Percentiles rank a stretch among this genome's conserved stretches.
Evolutionary conservation across 1,140 invertebrate species (phyloP).

Genomic region (Mizuhopecten yessoensis): DNA sequence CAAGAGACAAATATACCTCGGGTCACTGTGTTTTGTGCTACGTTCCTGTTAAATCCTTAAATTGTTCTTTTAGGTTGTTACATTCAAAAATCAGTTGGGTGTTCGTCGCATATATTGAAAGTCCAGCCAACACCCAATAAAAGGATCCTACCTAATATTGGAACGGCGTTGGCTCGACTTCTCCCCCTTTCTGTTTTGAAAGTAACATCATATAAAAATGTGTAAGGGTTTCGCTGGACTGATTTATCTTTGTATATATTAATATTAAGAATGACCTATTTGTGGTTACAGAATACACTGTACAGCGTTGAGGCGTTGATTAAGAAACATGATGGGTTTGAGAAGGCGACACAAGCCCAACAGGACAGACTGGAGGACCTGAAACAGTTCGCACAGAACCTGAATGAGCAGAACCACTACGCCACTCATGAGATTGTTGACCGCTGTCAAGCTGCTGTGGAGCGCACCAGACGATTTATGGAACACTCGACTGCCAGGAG

Average conservation of each 20-base stretch:
- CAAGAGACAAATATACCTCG: too few relatives aligned
- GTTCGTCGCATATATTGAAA: too few relatives aligned
- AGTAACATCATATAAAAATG: too few relatives aligned
- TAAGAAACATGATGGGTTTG: slow-evolving; percentile 99
- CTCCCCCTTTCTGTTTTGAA: too few relatives aligned
- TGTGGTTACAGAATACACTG: slow-evolving; percentile 88
- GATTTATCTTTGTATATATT: background rate
- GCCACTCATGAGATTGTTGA: slow-evolving; percentile 98
- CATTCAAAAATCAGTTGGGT: too few relatives aligned
- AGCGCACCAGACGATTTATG: slow-evolving; percentile 92
- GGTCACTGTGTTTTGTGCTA: too few relatives aligned
- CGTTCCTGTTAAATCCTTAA: too few relatives aligned
- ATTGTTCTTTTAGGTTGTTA: too few relatives aligned
- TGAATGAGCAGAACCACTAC: slow-evolving; percentile 97
- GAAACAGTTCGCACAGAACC: slow-evolving; percentile 96
- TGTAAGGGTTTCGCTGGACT: too few relatives aligned
- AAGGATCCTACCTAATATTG: too few relatives aligned
- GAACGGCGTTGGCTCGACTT: too few relatives aligned
- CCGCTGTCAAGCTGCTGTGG: slow-evolving; percentile 90
- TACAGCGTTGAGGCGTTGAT: slow-evolving; percentile 98
- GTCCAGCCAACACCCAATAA: too few relatives aligned
- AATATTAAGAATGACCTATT: background rate
- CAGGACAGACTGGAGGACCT: slow-evolving; percentile 96
- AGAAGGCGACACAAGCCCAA: slow-evolving; percentile 97
- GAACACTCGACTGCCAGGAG: slow-evolving; percentile 91